These are phyloP conservation scores for Lingula anatina DNA, from an alignment of 2,888 invertebrate genomes.

Conservation along the genomic window DNA sequence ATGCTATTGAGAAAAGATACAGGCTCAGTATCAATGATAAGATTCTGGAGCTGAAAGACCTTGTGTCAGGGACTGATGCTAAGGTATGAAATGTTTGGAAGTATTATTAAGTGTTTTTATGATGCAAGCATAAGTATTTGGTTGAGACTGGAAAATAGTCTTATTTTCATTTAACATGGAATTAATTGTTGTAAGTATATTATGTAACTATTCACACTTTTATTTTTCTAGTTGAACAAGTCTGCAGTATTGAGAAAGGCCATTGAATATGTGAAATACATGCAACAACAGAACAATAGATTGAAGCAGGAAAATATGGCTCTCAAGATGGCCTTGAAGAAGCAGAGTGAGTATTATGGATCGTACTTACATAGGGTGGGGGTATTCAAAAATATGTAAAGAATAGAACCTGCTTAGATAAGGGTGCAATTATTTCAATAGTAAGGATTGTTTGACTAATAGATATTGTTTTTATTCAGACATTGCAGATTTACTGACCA, in stretches of 20 bases:
- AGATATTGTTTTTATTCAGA: no score
- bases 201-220: background rate
- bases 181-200: background rate
- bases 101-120: no score
- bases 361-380: background rate
- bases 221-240: slow-evolving; percentile 66
- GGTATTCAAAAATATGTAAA: no score
- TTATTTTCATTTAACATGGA: no score
- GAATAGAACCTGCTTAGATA: no score
- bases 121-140: no score
- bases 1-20: slow-evolving; percentile 97
- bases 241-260: slow-evolving; percentile 94
- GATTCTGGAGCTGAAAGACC: slow-evolving; percentile 92
- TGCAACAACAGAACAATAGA: slow-evolving; percentile 79
- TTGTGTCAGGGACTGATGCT: slow-evolving; percentile 71
- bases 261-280: slow-evolving; percentile 88
- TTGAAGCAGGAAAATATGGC: slow-evolving; percentile 69
- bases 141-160: background rate
- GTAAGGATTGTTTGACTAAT: no score
- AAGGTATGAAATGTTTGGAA: slow-evolving; percentile 29
- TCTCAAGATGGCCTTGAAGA: slow-evolving; percentile 69
- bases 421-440: no score
- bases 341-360: slow-evolving; percentile 63
- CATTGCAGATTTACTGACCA: no score
- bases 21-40: slow-evolving; percentile 98